Evolutionary conservation across 2,797 vertebrate species (phyloP).

Genomic region (Petrocephalus sullivani): DNA sequence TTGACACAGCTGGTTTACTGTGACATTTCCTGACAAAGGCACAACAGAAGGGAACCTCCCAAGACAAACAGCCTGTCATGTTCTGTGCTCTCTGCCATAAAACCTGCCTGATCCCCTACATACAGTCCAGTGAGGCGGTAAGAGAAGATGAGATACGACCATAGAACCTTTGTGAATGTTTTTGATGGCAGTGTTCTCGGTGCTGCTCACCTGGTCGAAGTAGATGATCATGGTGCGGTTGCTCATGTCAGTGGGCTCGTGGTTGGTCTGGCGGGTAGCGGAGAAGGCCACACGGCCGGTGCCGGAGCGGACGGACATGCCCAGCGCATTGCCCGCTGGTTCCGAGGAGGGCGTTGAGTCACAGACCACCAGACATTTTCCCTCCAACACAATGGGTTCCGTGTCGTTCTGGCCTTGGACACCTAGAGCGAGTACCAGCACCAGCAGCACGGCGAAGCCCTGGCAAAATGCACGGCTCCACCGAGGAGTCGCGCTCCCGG

Average conservation of each 20-base stretch:
- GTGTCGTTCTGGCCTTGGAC: conserved; percentile 67
- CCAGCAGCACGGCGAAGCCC: conserved; percentile 43
- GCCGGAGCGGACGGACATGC: conserved; percentile 70
- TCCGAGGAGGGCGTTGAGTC: conserved; percentile 69
- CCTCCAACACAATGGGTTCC: conserved; percentile 71
- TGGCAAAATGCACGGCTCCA: conserved; percentile 9
- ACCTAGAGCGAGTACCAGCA: conserved; percentile 39
- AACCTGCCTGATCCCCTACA: not conserved
- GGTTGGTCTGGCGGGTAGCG: conserved; percentile 70
- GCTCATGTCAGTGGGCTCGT: conserved; percentile 74
- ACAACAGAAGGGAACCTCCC: not conserved
- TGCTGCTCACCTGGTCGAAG: conserved; percentile 65
- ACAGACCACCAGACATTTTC: conserved; percentile 71
- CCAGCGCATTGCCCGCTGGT: conserved; percentile 61
- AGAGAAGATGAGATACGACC: not conserved
- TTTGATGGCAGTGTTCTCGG: not conserved
- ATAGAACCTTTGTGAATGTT: not conserved
- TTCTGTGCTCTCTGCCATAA: not conserved
- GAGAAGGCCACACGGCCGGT: conserved; percentile 69
- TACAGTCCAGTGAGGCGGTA: not conserved
- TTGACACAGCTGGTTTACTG: not conserved
- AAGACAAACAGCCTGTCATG: not conserved
- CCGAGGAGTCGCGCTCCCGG: conserved; percentile 39
- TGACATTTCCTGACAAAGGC: not conserved
- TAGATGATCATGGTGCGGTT: conserved; percentile 76